Base-by-base conservation (phyloP, 2,888 invertebrate genomes). In the Enoplolaimus lenunculus region DNA sequence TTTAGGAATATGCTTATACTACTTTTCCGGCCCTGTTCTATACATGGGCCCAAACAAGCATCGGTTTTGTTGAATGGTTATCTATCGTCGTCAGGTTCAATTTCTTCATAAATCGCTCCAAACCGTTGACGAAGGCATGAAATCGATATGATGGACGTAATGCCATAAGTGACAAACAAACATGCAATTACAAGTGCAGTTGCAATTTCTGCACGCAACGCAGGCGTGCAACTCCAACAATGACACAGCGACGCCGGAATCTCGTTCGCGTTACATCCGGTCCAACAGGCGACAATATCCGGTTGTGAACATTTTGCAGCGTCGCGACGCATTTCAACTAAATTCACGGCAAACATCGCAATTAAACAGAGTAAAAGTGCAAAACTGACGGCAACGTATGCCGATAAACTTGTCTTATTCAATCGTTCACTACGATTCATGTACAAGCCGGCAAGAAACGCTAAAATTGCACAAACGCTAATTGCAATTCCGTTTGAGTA, bases 401-500 rank as follows among this genome's bases (percentile, higher is more conserved):
- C 21, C 21, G 45, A 45, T 13, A 45, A 21, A 21, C 45, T 21
- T 45, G 21, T 21, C 21, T 45, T 45, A 21, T 45, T 21, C 7
- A 45, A 21, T 21, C 45, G 45, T 21, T 45, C 45, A 21, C 7
- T 13, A 45, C 67, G 30, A 66, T 66, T 66, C n/a, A 34, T 34
- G 34, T 66, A 66, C n/a, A 66, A 34, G 26, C 67, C 67, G 26
- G 21, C 21, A 30, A 66, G 67, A 34, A 66, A n/a, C 30, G 67
- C 34, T 33, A 29, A 21, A 29, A 66, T 66, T 26, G 67, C 67
- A 31, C 31, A 31, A 21, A 66, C 67, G 67, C 67, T 21, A 2
- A 66, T 7, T 13, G 26, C 26, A 29, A 66, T 66, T 34, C 67
- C 67, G 31, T 66, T 66, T n/a, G 67, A 33, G n/a, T n/a, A 66